These are phyloP conservation scores for Lepus timidus DNA, from an alignment of 2,113 vertebrate species.

Conservation along the genomic window DNA sequence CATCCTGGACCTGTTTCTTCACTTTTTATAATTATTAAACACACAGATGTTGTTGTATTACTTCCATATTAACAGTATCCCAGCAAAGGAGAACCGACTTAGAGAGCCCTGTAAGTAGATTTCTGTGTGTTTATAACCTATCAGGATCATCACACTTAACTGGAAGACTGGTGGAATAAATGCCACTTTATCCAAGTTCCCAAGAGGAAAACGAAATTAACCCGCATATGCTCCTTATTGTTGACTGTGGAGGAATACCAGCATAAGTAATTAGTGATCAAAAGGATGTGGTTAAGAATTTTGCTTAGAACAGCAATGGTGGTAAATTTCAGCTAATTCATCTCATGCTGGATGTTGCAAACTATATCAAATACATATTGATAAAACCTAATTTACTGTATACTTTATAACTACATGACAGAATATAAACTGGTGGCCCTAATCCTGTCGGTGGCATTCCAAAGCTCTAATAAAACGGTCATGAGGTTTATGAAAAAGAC, in stretches of 20 bases:
- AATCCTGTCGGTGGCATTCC: slow-evolving; percentile 46
- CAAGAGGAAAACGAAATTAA: slow-evolving; percentile 55
- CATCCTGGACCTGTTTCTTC: background rate
- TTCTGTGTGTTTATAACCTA: slow-evolving; percentile 27
- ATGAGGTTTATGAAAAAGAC: slow-evolving; percentile 15
- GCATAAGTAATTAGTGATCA: slow-evolving; percentile 43
- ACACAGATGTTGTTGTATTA: background rate
- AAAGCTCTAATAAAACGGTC: slow-evolving; percentile 55
- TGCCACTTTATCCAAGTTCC: background rate
- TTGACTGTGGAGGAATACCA: slow-evolving; percentile 57
- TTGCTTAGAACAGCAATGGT: slow-evolving; percentile 33
- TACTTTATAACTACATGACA: slow-evolving; percentile 43
- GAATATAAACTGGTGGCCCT: slow-evolving; percentile 43
- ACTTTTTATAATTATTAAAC: slow-evolving; percentile 31
- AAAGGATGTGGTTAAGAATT: slow-evolving; percentile 53
- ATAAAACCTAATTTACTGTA: slow-evolving; percentile 45
- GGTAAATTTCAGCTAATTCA: slow-evolving; percentile 58
- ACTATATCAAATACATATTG: slow-evolving; percentile 44
- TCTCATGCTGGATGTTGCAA: slow-evolving; percentile 38
- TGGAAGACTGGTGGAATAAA: slow-evolving; percentile 46
- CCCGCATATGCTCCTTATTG: background rate
- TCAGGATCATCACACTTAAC: slow-evolving; percentile 1
- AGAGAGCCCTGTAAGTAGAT: background rate
- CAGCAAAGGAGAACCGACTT: slow-evolving; percentile 14
- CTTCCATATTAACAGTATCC: slow-evolving; percentile 1